Evolutionary conservation across 2,888 invertebrate species (phyloP), one percentile per base, ranked within the genome.

Genomic region (Hydraecia micacea): DNA sequence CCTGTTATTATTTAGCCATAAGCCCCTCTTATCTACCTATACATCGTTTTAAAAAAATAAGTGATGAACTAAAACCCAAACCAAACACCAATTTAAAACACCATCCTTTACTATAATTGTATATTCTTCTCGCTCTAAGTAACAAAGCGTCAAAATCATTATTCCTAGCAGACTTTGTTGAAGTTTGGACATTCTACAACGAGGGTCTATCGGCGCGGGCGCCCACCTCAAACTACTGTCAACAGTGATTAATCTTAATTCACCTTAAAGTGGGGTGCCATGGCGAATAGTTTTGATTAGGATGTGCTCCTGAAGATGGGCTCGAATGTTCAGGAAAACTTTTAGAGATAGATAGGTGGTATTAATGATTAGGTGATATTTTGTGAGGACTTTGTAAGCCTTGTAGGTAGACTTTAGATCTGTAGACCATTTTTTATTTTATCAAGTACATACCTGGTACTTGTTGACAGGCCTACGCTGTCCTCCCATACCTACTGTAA

Each of bases 191-290:
- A 81, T 81, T 75, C 63, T 80, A 87, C 80, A 88, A 76, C 75
- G 65, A 80, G 86, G 86, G 84, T 86, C 83, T 72, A 86, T 84
- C 65, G 68, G 66, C 25, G 71, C 86, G 65, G 68, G 62, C 15
- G 71, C 83, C 82, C 70, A 84, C 89, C 87, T 88, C 88, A 89
- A 92, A 92, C 92, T 92, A 88, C 85, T 90, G 89, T 90, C 89
- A 89, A 90, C 92, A 90, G 90, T 90, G 88, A 93, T 93, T 92
- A 92, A 92, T 92, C 92, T 92, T 91, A 90, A 92, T 92, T 91
- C 90, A 89, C 88, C 87, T 87, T 83, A 73, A 87, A 87, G 84
- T 86, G 82, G 77, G 89, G 84, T 84, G 67, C 74, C 71, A 66
- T 71, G 18, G 55, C 36, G 60, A 36, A 78, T 78, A 89, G 90